These are phyloP conservation scores for Periplaneta americana DNA, from an alignment of 1,140 invertebrate genomes.

Conservation along the genomic window DNA sequence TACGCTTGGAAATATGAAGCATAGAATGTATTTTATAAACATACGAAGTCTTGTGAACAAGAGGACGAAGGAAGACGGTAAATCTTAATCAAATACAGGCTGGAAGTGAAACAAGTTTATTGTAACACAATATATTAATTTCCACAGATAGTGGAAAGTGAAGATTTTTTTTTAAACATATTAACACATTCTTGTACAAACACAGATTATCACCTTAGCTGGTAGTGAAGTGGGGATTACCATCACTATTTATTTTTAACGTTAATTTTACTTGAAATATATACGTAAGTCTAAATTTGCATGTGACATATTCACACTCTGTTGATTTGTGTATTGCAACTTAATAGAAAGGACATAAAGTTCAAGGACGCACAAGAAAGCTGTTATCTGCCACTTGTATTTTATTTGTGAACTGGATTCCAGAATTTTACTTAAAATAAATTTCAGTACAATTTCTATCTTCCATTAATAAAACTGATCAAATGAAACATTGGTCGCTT, in stretches of 20 bases:
- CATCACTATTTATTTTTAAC: background rate
- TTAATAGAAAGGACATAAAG: too few relatives aligned
- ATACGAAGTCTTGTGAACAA: background rate
- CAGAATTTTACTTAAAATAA: too few relatives aligned
- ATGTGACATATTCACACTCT: background rate
- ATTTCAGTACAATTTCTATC: too few relatives aligned
- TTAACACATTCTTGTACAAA: background rate
- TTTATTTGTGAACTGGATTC: too few relatives aligned
- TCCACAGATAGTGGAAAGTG: too few relatives aligned
- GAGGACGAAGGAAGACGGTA: too few relatives aligned
- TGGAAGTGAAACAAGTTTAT: background rate
- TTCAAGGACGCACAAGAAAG: too few relatives aligned
- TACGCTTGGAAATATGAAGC: background rate
- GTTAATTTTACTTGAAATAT: background rate
- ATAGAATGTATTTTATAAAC: background rate
- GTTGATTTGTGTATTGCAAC: too few relatives aligned
- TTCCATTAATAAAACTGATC: too few relatives aligned
- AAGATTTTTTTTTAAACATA: background rate
- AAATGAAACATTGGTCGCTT: too few relatives aligned
- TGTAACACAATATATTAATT: background rate
- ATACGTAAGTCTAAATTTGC: background rate
- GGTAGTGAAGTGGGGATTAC: background rate
- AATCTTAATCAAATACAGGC: background rate
- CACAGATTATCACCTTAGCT: background rate
- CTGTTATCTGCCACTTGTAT: too few relatives aligned